These are phyloP conservation scores for Arvicanthis niloticus DNA, from an alignment of 2,113 vertebrate species.

Conservation along the genomic window DNA sequence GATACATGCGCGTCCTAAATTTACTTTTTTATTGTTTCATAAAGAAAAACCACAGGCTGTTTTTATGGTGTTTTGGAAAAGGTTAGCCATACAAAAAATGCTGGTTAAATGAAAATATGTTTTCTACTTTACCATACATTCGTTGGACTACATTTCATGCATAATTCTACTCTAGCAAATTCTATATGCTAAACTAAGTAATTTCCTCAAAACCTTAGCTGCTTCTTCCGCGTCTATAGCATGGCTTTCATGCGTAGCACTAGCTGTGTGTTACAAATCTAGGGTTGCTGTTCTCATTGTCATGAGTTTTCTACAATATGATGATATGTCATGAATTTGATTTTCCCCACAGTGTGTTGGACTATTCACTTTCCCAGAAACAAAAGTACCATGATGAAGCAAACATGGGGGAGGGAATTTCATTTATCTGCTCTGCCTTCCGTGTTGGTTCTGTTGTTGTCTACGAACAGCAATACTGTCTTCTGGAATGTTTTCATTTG, in stretches of 20 bases:
- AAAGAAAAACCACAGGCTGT: neutral
- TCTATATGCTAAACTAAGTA: neutral
- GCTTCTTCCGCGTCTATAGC: neutral
- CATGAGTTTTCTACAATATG: neutral
- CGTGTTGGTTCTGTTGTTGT: neutral
- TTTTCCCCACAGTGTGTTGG: neutral
- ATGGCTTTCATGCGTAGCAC: neutral
- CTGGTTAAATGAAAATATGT: slow-evolving; percentile 35
- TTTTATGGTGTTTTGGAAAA: neutral
- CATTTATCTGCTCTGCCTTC: neutral
- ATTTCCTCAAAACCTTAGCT: neutral
- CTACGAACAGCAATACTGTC: neutral
- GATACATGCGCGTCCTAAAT: neutral
- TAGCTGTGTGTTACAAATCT: neutral
- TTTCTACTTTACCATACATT: neutral
- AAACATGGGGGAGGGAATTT: neutral
- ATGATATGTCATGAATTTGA: slow-evolving; percentile 13
- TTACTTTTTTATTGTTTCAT: slow-evolving; percentile 8
- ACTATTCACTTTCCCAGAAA: slow-evolving; percentile 33
- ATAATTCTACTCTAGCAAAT: neutral
- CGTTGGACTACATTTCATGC: accelerated
- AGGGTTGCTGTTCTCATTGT: neutral
- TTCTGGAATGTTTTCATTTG: slow-evolving; percentile 52
- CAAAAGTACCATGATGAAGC: neutral
- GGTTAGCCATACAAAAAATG: neutral